phyloP scores from a whole-genome alignment of 2,797 vertebrate species.

The Avahi laniger region DNA sequence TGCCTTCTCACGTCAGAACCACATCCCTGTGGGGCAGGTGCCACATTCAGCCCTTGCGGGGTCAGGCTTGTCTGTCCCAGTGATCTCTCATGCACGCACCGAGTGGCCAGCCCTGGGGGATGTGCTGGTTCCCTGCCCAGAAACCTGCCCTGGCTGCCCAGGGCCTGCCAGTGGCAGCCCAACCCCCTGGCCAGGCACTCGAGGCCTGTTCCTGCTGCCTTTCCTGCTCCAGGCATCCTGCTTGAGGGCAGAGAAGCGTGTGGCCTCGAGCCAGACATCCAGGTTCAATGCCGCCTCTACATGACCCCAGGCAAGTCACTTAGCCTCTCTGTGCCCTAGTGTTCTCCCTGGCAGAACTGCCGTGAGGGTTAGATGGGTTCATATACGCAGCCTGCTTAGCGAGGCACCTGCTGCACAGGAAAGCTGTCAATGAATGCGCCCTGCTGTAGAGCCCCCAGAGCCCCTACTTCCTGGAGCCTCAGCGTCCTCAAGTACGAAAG shows the following conservation, averaged over 20 bases:
- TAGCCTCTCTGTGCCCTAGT: neutral
- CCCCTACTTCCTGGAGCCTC: neutral
- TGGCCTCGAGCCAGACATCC: neutral
- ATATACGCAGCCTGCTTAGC: neutral
- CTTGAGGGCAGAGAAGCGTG: neutral
- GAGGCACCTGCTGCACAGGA: neutral
- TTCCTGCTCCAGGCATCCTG: too few species aligned
- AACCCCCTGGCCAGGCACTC: accelerated
- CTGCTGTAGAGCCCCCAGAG: neutral
- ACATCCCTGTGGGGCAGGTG: neutral
- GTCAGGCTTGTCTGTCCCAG: too few species aligned
- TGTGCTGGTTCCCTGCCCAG: neutral
- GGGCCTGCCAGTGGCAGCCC: too few species aligned
- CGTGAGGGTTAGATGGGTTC: neutral
- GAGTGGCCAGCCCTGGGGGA: neutral
- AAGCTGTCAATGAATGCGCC: neutral
- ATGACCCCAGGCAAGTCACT: neutral
- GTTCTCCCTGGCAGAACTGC: neutral
- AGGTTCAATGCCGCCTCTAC: neutral
- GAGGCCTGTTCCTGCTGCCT: too few species aligned
- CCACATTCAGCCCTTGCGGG: neutral
- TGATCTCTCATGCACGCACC: too few species aligned
- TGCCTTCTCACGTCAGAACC: slow-evolving; percentile 42
- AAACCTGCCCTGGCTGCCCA: neutral
- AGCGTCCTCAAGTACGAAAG: neutral